Percentiles rank a stretch among this genome's conserved stretches.
Evolutionary conservation across 2,797 vertebrate species (phyloP).

Genomic region (Leuciscus waleckii): DNA sequence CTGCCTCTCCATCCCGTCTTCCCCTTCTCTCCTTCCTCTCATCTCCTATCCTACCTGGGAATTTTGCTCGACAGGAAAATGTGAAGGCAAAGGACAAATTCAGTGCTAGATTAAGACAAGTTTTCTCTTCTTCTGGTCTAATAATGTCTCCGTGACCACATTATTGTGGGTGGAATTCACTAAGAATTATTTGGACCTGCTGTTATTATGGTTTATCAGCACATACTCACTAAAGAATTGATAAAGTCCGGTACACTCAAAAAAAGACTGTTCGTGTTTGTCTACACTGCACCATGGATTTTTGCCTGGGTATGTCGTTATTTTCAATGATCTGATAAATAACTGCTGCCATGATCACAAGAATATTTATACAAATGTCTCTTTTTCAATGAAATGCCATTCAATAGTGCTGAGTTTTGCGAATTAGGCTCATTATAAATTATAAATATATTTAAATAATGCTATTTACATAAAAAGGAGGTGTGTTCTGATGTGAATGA

Average conservation of each 20-base stretch:
- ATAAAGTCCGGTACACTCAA: background rate
- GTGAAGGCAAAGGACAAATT: slow-evolving; percentile 26
- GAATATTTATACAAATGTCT: background rate
- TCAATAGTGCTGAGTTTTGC: background rate
- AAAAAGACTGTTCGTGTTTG: background rate
- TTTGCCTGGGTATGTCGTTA: background rate
- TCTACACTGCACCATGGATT: background rate
- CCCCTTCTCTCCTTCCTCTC: slow-evolving; percentile 1
- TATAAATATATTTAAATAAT: slow-evolving; percentile 4
- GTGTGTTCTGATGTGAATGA: background rate
- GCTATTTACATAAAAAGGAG: background rate
- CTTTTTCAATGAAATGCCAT: background rate
- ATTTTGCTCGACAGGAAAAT: slow-evolving; percentile 36
- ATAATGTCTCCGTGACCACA: background rate
- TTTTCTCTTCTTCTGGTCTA: background rate
- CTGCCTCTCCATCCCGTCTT: slow-evolving; percentile 20
- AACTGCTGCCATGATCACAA: background rate
- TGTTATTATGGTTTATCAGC: slow-evolving; percentile 1
- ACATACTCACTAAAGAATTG: background rate
- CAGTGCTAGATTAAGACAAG: background rate
- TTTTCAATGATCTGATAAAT: background rate
- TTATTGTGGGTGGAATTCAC: background rate
- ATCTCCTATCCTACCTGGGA: slow-evolving; percentile 11
- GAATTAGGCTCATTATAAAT: background rate
- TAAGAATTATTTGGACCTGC: background rate